Conservation (phyloP, 2,797 vertebrate genomes). For the Channallabes apus region DNA sequence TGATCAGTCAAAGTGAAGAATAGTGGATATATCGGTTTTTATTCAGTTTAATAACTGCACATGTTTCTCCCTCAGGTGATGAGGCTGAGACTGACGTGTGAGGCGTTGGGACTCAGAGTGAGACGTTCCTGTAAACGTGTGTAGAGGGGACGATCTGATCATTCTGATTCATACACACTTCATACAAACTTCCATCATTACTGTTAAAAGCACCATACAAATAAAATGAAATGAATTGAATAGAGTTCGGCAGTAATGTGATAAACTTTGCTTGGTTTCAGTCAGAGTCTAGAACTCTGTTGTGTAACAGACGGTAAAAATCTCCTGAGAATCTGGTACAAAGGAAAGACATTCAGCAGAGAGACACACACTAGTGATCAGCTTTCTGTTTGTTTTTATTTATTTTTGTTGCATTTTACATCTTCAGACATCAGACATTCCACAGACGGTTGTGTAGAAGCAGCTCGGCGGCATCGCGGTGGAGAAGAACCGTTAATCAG, state of each 20-base stretch:
- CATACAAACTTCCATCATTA: no score
- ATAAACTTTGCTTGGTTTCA: neutral
- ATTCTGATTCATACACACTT: no score
- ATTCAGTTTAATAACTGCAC: no score
- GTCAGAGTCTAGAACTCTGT: neutral
- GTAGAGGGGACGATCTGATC: no score
- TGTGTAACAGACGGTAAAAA: neutral
- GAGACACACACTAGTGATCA: neutral
- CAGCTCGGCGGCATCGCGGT: slow-evolving; percentile 66
- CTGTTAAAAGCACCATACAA: no score
- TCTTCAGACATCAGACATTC: slow-evolving; percentile 67
- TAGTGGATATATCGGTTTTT: no score
- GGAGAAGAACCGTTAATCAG: slow-evolving; percentile 63
- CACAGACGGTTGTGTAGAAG: slow-evolving; percentile 73
- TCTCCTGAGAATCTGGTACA: neutral
- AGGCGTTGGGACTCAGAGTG: neutral
- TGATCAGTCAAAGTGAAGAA: no score
- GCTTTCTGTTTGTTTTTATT: slow-evolving; percentile 69
- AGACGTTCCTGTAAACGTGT: neutral
- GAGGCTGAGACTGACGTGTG: neutral
- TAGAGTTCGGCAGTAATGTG: neutral
- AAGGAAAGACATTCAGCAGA: neutral
- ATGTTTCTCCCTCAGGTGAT: no score
- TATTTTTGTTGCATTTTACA: slow-evolving; percentile 67
- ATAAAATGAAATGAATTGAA: no score